These are phyloP conservation scores for Luidia sarsii DNA, from an alignment of 53 echinoderm and acorn worm species.

Conservation along the genomic window DNA sequence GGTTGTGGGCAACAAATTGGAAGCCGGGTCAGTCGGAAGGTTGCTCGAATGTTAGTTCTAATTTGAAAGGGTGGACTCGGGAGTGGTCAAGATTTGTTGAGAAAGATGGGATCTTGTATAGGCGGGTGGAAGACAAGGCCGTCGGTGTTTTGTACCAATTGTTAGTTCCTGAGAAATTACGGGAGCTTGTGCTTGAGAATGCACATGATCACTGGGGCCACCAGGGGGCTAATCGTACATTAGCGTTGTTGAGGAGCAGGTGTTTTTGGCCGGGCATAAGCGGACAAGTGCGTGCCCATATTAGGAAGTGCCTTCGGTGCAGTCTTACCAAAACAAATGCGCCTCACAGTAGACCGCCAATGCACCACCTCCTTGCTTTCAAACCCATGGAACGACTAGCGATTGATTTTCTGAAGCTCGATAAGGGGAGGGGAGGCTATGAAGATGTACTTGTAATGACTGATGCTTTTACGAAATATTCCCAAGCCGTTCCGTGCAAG, in stretches of 20 bases:
- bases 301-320: too few relatives aligned
- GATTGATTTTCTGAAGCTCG: conserved; percentile 66
- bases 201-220: too few relatives aligned
- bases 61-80: neutral
- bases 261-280: conserved; percentile 62
- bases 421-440: conserved; percentile 31
- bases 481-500: conserved; percentile 66
- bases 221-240: conserved; percentile 39
- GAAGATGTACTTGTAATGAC: conserved; percentile 70
- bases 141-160: conserved; percentile 13
- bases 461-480: conserved; percentile 67
- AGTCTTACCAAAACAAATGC: too few relatives aligned
- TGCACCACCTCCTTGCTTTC: conserved; percentile 55
- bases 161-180: conserved; percentile 21
- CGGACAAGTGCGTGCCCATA: conserved; percentile 21
- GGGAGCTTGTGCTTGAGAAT: neutral
- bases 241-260: conserved; percentile 21
- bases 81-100: neutral
- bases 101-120: neutral
- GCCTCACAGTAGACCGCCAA: conserved; percentile 5
- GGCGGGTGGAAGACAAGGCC: neutral
- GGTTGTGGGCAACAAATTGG: neutral
- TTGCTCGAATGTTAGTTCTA: neutral
- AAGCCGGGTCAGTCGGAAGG: neutral
- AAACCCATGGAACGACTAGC: too few relatives aligned